These are phyloP conservation scores for Aplidium turbinatum DNA, from an alignment of 23 tunicate genomes.

Conservation along the genomic window DNA sequence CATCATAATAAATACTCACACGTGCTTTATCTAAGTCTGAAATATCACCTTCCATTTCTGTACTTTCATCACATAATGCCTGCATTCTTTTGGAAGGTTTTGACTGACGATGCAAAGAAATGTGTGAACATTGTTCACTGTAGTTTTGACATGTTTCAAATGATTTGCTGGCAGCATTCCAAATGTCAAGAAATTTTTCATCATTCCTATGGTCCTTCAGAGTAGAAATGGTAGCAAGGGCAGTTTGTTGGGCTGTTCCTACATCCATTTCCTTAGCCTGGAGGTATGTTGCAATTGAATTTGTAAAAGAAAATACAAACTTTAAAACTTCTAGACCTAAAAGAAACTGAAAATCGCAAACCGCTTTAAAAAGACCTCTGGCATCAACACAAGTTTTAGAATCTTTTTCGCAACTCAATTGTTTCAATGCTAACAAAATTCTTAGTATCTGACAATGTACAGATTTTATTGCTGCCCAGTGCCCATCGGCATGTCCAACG, in stretches of 20 bases:
- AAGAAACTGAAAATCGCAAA: slow-evolving; percentile 21
- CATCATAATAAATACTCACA: slow-evolving; percentile 5
- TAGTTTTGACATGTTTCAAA: no score
- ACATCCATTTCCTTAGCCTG: slow-evolving; percentile 16
- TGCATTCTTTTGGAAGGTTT: slow-evolving; percentile 10
- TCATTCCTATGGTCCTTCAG: slow-evolving; percentile 15
- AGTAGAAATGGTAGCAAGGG: slow-evolving; percentile 12
- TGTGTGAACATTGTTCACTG: no score
- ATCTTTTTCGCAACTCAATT: background rate
- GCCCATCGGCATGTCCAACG: slow-evolving; percentile 18
- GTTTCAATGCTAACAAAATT: background rate
- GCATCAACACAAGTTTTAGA: slow-evolving; percentile 6
- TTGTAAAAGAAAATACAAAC: slow-evolving; percentile 14
- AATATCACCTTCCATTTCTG: background rate
- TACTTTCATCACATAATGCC: slow-evolving; percentile 12
- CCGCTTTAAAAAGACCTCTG: background rate
- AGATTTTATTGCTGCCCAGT: slow-evolving; percentile 23
- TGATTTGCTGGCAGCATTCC: background rate
- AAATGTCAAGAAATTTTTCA: slow-evolving; percentile 6
- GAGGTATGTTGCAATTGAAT: slow-evolving; percentile 7
- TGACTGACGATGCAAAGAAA: background rate
- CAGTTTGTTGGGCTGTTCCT: slow-evolving; percentile 3
- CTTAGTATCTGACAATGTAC: slow-evolving; percentile 12
- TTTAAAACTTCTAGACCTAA: slow-evolving; percentile 6
- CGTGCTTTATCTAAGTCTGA: slow-evolving; percentile 1